Base-by-base conservation (phyloP, 2,797 vertebrate species). In the Macropodus opercularis region DNA sequence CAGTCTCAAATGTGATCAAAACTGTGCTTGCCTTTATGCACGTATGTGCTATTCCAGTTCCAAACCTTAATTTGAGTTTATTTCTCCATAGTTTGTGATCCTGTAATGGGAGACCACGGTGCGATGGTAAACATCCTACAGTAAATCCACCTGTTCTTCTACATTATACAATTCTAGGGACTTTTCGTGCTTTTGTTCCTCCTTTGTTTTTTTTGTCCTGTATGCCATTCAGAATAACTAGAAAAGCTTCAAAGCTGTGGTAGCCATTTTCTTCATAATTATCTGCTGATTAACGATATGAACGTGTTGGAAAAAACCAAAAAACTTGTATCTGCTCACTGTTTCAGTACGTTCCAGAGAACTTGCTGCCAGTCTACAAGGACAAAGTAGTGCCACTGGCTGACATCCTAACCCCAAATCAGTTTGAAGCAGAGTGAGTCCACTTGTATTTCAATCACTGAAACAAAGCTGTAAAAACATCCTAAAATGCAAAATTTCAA, bases 381-480 rank as follows among this genome's bases (percentile, higher is more conserved):
- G 92, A 97, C 53, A 95, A 94, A 85, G 93, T 99, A 1, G 94
- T 98, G 18, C 96, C 96, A 0, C 82, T 97, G 24, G 94, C 95
- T 0, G 94, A 99, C 80, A 95, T 98, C 74, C 96, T 98, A 66
- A 98, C 97, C 18, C 97, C 97, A 38, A 99, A 99, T 90, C 96
- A 99, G 85, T 99, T 98, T 81, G 96, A 99, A 78, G 96, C 97
- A 13, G 95, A 99, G 97, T 99, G 85, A 95, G 96, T 95, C 32
- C 15, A 36, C 17, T 62, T 59, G 13, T 21, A 54, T 12, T 59
- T 1, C 4, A 22, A 15, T 7, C 12, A 24, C 12, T n/a, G 26
- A 8, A 43, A 11, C 14, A 23, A 9, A 17, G 12, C 8, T 51
- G n/a, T 21, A 39, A 51, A 29, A 47, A 34, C 29, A 24, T 58